These are phyloP conservation scores for Lutjanus argentimaculatus DNA, from an alignment of 2,797 vertebrate genomes.

Conservation along the genomic window DNA sequence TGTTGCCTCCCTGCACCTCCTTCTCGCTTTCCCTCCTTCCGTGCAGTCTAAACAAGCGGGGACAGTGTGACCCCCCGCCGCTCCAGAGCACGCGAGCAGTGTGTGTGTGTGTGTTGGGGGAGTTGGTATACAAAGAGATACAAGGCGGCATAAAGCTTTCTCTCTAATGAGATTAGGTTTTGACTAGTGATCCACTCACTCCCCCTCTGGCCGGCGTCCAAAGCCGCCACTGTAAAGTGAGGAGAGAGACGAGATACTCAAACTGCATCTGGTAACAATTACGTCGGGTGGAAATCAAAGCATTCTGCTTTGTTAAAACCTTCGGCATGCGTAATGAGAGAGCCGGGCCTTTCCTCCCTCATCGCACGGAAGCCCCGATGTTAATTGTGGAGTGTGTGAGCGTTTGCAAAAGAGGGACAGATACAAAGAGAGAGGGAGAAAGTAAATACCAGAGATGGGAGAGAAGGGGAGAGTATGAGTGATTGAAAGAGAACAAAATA, in stretches of 20 bases:
- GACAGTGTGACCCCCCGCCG: conserved; percentile 58
- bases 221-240: conserved; percentile 78
- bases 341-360: conserved; percentile 73
- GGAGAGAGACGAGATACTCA: conserved; percentile 82
- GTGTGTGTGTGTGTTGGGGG: conserved; percentile 40
- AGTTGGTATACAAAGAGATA: conserved; percentile 80
- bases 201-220: conserved; percentile 85
- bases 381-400: conserved; percentile 76
- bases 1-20: conserved; percentile 56
- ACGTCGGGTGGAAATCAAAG: conserved; percentile 86
- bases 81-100: conserved; percentile 41
- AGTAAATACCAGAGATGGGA: conserved; percentile 44
- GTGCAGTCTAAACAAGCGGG: conserved; percentile 72
- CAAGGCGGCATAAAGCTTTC: conserved; percentile 82
- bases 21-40: conserved; percentile 30
- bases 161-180: conserved; percentile 89
- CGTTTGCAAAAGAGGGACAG: neutral
- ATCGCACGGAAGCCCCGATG: conserved; percentile 68
- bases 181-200: conserved; percentile 79
- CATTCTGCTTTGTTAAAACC: conserved; percentile 86
- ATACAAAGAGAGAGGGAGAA: conserved; percentile 27
- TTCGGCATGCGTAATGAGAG: conserved; percentile 86
- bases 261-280: conserved; percentile 90
- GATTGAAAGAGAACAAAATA: conserved; percentile 63
- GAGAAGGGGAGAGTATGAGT: conserved; percentile 41